Percentiles rank a stretch among this genome's conserved stretches.
These are phyloP conservation scores for Xyrauchen texanus DNA, from an alignment of 2,113 vertebrate species.

Conservation along the genomic window DNA sequence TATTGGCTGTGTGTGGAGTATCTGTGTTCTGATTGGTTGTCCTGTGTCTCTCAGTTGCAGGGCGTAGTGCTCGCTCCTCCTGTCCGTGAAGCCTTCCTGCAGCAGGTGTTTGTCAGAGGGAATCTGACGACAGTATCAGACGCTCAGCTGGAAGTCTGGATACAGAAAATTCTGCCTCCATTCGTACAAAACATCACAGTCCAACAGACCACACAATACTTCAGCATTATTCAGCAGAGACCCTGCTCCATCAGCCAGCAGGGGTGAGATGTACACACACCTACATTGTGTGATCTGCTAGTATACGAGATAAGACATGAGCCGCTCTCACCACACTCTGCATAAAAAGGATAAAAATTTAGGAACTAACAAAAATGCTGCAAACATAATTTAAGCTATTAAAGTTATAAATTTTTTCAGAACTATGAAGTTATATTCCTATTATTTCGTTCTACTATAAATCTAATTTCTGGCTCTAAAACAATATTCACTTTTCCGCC, in stretches of 20 bases:
- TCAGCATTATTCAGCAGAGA: constrained; percentile 59
- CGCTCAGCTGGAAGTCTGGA: constrained; percentile 58
- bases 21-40: constrained; percentile 6
- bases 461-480: no score
- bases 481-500: no score
- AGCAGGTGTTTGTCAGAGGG: constrained; percentile 67
- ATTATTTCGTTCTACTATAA: no score
- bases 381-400: no score
- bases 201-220: constrained; percentile 58
- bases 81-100: constrained; percentile 66
- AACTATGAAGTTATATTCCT: no score
- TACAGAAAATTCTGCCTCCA: constrained; percentile 57
- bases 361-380: no score
- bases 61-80: neutral
- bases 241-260: constrained; percentile 59
- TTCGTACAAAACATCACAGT: constrained; percentile 59
- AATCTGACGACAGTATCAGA: constrained; percentile 65
- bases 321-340: no score
- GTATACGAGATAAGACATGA: no score
- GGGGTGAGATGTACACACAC: constrained; percentile 57
- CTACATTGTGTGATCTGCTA: neutral
- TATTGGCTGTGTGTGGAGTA: neutral
- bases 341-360: no score
- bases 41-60: constrained; percentile 47
- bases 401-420: no score